Evolutionary conservation across 2,113 vertebrate species (phyloP), one percentile per base, ranked within the genome.

Genomic region (Brachyhypopomus gauderio): DNA sequence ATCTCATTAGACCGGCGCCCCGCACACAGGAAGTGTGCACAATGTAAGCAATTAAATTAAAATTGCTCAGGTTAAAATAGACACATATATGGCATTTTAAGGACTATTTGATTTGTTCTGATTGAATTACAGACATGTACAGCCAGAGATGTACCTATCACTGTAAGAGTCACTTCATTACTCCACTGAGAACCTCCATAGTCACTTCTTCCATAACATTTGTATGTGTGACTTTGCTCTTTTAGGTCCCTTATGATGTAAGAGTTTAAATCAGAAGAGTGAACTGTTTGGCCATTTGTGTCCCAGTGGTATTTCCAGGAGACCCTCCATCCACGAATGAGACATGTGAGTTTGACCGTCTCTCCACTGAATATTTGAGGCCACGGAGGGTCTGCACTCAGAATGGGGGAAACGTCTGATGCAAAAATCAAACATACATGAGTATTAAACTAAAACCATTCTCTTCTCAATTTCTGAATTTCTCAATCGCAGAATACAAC

Each of bases 311-410:
- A 78, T 17, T 0, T 23, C 64, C 45, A 64, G 62, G 27, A 19
- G 17, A 66, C 64, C 2, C 48, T 70, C 3, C 16, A 0, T 58
- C 34, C 52, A 0, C 7, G 17, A 12, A 78, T 36, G 8, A 0
- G 1, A 78, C 77, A 78, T 41, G 7, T 41, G 22, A 78, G 77
- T 59, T n/a, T 70, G 30, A 78, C 52, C 0, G 9, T 71, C 64
- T 71, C 30, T 78, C 77, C 77, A 11, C 23, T 17, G 77, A 78
- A 59, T 78, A 78, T 59, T 11, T 59, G 77, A 12, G 77, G 9
- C 16, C n/a, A 3, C 25, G 38, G 11, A 3, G 52, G 66, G 30
- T 20, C 14, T 30, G 41, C 77, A 70, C 14, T 4, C 48, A 78
- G 52, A 78, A 41, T 14, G 19, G 77, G 52, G 34, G 17, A 25